phyloP scores from a whole-genome alignment of 2,113 vertebrate species.

The Coturnix japonica region DNA sequence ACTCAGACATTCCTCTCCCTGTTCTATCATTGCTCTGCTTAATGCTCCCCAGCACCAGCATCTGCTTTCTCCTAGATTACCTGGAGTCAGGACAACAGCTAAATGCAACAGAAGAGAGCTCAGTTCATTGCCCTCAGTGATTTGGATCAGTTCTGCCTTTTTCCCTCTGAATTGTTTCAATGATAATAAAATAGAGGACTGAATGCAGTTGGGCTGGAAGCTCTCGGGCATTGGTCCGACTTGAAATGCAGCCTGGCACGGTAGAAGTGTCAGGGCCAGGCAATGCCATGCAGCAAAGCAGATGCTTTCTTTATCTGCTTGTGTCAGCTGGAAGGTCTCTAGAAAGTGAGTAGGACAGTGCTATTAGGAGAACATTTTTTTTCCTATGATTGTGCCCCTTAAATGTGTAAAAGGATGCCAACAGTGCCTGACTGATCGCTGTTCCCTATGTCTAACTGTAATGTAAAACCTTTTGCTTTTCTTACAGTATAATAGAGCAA shows the following conservation, averaged over 20 bases:
- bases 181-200: neutral
- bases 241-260: neutral
- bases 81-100: neutral
- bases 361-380: neutral
- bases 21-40: neutral
- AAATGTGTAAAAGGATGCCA: neutral
- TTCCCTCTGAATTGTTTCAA: neutral
- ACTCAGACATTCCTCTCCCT: conserved; percentile 17
- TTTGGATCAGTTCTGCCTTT: neutral
- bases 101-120: conserved; percentile 20
- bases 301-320: neutral
- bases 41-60: neutral
- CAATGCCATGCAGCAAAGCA: neutral
- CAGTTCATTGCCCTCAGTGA: neutral
- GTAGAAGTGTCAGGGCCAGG: neutral
- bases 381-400: neutral
- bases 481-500: rapidly evolving
- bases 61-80: conserved; percentile 32
- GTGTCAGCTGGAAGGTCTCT: neutral
- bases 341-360: neutral
- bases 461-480: neutral
- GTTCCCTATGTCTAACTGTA: neutral
- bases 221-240: neutral
- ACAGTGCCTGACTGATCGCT: neutral
- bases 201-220: neutral